Conservation (phyloP, 2,888 invertebrate species). For the Dasypolia templi region DNA sequence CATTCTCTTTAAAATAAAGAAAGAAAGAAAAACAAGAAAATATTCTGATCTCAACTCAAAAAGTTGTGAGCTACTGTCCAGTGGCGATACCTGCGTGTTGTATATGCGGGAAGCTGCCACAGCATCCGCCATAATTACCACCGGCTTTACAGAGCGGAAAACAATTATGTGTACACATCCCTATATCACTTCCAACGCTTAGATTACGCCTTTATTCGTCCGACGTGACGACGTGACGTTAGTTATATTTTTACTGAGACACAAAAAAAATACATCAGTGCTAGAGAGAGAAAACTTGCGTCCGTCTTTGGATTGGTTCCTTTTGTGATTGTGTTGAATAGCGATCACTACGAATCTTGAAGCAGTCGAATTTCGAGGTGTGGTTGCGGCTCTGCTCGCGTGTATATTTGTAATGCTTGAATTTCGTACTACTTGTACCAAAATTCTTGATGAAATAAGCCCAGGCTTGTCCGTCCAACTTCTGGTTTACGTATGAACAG, state of each 20-base stretch:
- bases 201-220: slow-evolving; percentile 1
- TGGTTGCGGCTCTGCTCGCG: background rate
- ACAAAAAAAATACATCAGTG: background rate
- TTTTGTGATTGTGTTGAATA: background rate
- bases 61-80: slow-evolving; percentile 7
- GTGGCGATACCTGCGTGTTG: slow-evolving; percentile 9
- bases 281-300: slow-evolving; percentile 1
- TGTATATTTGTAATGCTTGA: background rate
- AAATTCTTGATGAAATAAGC: background rate
- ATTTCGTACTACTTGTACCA: background rate
- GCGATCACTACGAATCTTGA: background rate
- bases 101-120: slow-evolving; percentile 30
- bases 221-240: background rate
- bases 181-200: slow-evolving; percentile 42
- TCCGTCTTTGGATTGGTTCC: background rate
- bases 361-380: no score
- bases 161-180: slow-evolving; percentile 58
- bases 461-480: background rate
- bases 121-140: slow-evolving; percentile 51
- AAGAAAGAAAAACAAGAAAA: background rate
- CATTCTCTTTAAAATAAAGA: no score
- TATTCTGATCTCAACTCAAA: background rate
- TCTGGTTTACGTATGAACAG: background rate
- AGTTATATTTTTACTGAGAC: background rate
- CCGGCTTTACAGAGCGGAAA: slow-evolving; percentile 59